phyloP scores from a whole-genome alignment of 1,140 invertebrate genomes.

The Magallana ariakensis region DNA sequence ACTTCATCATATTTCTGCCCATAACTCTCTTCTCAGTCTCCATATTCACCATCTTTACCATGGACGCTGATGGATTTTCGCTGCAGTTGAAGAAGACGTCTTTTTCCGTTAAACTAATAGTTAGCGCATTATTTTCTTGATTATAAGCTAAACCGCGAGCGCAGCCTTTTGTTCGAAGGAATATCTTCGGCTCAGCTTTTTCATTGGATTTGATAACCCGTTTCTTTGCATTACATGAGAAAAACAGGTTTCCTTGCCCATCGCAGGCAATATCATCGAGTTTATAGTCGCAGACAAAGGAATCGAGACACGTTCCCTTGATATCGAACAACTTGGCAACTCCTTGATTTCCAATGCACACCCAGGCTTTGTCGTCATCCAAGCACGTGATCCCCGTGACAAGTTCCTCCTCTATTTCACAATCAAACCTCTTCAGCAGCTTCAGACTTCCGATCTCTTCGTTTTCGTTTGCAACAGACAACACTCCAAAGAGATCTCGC shows the following conservation, averaged over 20 bases:
- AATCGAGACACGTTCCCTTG: conserved; percentile 38
- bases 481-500: conserved; percentile 41
- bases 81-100: conserved; percentile 43
- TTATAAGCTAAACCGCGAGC: conserved; percentile 31
- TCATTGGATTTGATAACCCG: conserved; percentile 12
- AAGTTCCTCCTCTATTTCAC: conserved; percentile 23
- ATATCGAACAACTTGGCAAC: conserved; percentile 7
- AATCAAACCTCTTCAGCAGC: conserved; percentile 28
- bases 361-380: conserved; percentile 42
- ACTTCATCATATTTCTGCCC: conserved; percentile 6
- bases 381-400: conserved; percentile 42
- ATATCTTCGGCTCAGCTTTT: not conserved
- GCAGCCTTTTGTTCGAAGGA: conserved; percentile 37
- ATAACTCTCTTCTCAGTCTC: conserved; percentile 9
- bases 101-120: conserved; percentile 39
- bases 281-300: conserved; percentile 24
- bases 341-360: conserved; percentile 43
- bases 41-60: conserved; percentile 20
- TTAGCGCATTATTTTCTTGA: not conserved
- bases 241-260: not conserved
- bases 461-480: not conserved
- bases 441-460: not conserved
- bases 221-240: conserved; percentile 38
- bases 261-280: conserved; percentile 38
- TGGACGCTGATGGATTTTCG: conserved; percentile 17